phyloP scores from a whole-genome alignment of 2,797 vertebrate species.

The Peromyscus aztecus region DNA sequence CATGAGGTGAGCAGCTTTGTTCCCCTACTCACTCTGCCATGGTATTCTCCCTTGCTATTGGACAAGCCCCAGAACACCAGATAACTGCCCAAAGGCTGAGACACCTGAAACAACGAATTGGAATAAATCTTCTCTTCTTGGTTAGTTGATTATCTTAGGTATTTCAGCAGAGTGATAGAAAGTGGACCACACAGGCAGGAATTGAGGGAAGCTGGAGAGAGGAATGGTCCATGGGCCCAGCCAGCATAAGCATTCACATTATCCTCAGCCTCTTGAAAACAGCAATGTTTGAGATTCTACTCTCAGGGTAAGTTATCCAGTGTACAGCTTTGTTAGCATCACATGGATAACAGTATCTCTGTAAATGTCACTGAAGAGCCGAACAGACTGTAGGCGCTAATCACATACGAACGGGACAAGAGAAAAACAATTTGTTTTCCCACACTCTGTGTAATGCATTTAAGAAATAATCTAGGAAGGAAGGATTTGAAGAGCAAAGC shows the following conservation, averaged over 20 bases:
- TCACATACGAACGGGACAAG: background rate
- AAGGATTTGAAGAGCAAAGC: slow-evolving; percentile 10
- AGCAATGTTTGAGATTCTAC: background rate
- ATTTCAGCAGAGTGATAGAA: background rate
- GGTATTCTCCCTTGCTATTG: background rate
- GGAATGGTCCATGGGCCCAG: background rate
- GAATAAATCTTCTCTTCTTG: background rate
- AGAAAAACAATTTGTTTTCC: background rate
- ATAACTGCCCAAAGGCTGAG: background rate
- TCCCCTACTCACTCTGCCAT: too few species aligned
- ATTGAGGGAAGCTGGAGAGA: background rate
- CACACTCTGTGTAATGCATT: background rate
- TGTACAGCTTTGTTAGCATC: background rate
- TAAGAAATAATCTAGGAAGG: slow-evolving; percentile 15
- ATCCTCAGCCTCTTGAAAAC: background rate
- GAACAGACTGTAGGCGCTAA: background rate
- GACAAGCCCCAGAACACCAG: background rate
- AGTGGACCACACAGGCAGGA: background rate
- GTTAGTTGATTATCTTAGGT: background rate
- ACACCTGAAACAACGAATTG: background rate
- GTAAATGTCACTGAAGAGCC: background rate
- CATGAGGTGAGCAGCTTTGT: background rate
- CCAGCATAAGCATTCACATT: background rate
- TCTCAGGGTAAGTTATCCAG: background rate
- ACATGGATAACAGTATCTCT: background rate